A percentile compares a stretch with the other conserved stretches of the same genome.
phyloP scores from a whole-genome alignment of 2,888 invertebrate species.

The Troilus luridus region DNA sequence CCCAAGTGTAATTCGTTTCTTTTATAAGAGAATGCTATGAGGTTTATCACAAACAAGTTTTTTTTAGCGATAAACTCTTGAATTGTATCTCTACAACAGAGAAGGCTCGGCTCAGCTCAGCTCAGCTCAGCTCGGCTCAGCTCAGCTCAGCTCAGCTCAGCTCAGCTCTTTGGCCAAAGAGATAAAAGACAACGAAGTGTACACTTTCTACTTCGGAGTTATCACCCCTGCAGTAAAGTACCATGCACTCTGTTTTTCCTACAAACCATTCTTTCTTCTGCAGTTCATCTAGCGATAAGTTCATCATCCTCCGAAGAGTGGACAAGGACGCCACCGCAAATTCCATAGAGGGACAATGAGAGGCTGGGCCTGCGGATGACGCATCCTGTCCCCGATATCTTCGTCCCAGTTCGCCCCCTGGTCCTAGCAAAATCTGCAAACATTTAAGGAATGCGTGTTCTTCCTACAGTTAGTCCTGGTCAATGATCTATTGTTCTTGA shows the following conservation, averaged over 20 bases:
- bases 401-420: neutral
- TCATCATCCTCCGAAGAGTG: neutral
- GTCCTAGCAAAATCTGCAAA: neutral
- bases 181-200: neutral
- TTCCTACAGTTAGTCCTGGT: neutral
- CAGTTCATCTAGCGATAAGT: neutral
- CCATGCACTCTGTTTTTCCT: neutral
- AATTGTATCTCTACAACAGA: neutral
- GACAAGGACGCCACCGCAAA: conserved; percentile 32
- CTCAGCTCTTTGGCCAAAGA: neutral
- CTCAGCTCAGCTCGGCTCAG: no score
- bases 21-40: neutral
- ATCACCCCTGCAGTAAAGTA: neutral
- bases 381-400: neutral
- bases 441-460: conserved; percentile 9
- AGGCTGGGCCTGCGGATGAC: neutral
- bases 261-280: neutral
- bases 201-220: neutral
- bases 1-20: no score
- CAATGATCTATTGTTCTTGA: neutral
- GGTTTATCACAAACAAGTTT: neutral
- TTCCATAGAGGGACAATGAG: neutral
- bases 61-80: neutral
- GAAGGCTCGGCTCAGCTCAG: neutral
- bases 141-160: no score